Percentiles rank a stretch among this genome's conserved stretches.
Conservation (phyloP, 2,797 vertebrate genomes). For the Spheniscus humboldti region DNA sequence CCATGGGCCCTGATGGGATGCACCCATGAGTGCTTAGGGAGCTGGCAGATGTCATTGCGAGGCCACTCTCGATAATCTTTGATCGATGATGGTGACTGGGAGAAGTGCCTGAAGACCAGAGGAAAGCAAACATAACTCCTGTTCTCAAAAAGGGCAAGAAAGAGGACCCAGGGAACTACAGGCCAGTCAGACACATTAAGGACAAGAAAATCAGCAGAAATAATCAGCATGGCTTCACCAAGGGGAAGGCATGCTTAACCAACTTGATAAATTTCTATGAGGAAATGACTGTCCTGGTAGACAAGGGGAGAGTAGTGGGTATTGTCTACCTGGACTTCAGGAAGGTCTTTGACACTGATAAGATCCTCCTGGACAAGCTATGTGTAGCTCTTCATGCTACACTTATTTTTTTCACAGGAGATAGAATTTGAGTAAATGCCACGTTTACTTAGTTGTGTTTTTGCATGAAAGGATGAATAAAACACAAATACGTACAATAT, state of each 20-base stretch:
- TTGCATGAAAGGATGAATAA: not conserved
- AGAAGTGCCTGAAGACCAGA: not conserved
- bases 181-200: not conserved
- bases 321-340: not conserved
- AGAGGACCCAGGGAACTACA: not conserved
- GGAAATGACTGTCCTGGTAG: not conserved
- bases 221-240: not conserved
- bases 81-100: accelerated
- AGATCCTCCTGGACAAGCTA: not conserved
- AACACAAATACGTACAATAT: not conserved
- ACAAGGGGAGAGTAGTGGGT: not conserved
- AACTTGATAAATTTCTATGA: not conserved
- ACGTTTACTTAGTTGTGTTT: accelerated
- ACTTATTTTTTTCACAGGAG: not conserved
- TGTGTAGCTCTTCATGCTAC: not conserved
- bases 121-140: not conserved
- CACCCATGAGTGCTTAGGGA: not conserved
- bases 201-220: not conserved
- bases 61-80: not conserved
- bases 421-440: not conserved
- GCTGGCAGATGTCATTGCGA: not conserved
- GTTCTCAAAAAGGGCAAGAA: not conserved
- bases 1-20: not conserved
- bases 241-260: not conserved
- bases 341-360: not conserved